Evolutionary conservation across 2,797 vertebrate genomes (phyloP).

Genomic region (Sphaeramia orbicularis): DNA sequence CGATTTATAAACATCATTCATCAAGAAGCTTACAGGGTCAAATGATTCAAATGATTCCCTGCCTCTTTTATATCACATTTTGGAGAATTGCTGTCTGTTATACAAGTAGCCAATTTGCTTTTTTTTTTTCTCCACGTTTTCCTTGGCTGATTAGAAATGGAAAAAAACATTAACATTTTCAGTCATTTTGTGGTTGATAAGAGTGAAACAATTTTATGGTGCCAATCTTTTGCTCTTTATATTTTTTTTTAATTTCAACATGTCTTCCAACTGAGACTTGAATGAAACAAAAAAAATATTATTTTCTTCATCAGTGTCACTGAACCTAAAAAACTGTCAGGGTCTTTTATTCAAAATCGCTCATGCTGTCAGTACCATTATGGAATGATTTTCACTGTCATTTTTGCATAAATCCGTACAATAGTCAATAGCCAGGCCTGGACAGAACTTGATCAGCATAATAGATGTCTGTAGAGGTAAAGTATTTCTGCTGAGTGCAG

Average conservation of each 20-base stretch:
- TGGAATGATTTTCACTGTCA: slow-evolving; percentile 25
- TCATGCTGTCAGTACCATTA: slow-evolving; percentile 10
- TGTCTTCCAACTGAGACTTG: neutral
- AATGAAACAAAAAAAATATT: too few relatives aligned
- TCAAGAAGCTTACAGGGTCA: neutral
- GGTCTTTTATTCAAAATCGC: slow-evolving; percentile 27
- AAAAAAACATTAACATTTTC: neutral
- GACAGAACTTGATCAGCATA: slow-evolving; percentile 51
- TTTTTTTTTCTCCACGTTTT: neutral
- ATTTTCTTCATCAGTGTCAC: neutral
- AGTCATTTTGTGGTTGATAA: slow-evolving; percentile 5
- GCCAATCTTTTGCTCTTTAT: too few relatives aligned
- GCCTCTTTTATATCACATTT: neutral
- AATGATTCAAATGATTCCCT: neutral
- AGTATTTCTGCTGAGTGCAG: slow-evolving; percentile 62
- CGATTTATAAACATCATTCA: neutral
- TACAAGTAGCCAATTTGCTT: neutral
- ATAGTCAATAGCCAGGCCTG: slow-evolving; percentile 33
- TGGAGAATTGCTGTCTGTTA: neutral
- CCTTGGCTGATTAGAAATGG: neutral
- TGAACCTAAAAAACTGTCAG: neutral
- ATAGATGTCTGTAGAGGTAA: slow-evolving; percentile 38
- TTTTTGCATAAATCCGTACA: slow-evolving; percentile 38
- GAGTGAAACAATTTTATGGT: neutral
- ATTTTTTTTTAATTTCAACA: slow-evolving; percentile 21